Evolutionary conservation across 2,888 invertebrate genomes (phyloP), one percentile per base, ranked within the genome.

Genomic region (Lasioglossum marginatum): DNA sequence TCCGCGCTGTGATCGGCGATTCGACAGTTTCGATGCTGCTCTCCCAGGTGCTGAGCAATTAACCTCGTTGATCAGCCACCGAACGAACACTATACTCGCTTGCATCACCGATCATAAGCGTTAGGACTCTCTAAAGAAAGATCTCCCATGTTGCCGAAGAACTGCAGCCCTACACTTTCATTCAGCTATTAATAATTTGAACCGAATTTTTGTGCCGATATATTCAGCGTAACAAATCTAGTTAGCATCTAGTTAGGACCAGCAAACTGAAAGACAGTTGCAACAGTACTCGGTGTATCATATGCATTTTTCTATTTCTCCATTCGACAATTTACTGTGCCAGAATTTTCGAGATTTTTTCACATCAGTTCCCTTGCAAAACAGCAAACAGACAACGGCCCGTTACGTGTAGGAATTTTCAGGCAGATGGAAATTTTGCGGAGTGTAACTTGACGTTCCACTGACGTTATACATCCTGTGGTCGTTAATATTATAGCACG

Each of bases 401-500:
- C 19, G 37, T 37, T 68, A 37, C 10, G 23, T 23, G 5, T 37
- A 23, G 23, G 14, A 40, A 40, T 43, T 37, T 70, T 43, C 40
- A 14, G 34, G 23, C 14, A 27, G 34, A 40, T 43, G 40, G 70
- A 43, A 40, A 23, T 27, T 48, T 31, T 34, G 34, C 16, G 6
- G 43, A 31, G 12, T 27, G 23, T n/a, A n/a, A 79, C 45, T 60
- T 72, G 16, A 79, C 70, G 77, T 63, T 72, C 19, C 2, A 19
- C 23, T 43, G 57, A 31, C 43, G 31, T 60, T 43, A 14, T 66
- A 66, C 66, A 19, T 19, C 16, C 12, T 12, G n/a, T 1, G 12
- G 16, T 73, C 63, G 63, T 73, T 23, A 34, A 66, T 72, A 68
- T 80, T 48, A 68, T 73, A 68, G 57, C 48, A n/a, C 73, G 16